Evolutionary conservation across 1,140 invertebrate species (phyloP).

Genomic region (Gryllus bimaculatus): DNA sequence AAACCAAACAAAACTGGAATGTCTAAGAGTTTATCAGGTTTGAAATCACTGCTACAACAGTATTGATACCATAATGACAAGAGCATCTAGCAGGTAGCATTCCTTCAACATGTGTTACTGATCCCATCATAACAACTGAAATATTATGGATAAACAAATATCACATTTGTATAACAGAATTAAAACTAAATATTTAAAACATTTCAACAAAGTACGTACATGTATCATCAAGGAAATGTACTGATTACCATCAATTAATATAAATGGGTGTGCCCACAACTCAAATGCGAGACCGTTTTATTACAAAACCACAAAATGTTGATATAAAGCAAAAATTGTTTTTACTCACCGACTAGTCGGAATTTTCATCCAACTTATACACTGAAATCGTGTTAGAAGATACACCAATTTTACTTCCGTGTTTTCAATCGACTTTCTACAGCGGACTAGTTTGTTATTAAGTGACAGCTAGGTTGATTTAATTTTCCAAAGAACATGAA

Average conservation of each 20-base stretch:
- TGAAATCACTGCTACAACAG: too few relatives aligned
- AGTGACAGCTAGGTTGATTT: background rate
- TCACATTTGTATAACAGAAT: too few relatives aligned
- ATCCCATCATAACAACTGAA: too few relatives aligned
- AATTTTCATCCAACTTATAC: background rate
- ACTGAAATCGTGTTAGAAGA: background rate
- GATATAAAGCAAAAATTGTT: background rate
- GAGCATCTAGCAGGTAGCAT: too few relatives aligned
- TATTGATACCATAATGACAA: too few relatives aligned
- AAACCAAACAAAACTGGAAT: too few relatives aligned
- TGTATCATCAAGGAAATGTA: too few relatives aligned
- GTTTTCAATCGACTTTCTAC: background rate
- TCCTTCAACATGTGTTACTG: too few relatives aligned
- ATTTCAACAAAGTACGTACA: too few relatives aligned
- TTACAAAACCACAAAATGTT: background rate
- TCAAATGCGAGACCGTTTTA: background rate
- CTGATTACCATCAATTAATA: background rate
- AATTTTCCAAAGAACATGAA: background rate
- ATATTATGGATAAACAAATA: too few relatives aligned
- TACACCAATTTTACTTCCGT: background rate
- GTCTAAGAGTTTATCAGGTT: too few relatives aligned
- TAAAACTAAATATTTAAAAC: too few relatives aligned
- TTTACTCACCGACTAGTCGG: background rate
- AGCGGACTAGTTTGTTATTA: background rate
- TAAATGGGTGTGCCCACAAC: background rate